Evolutionary conservation across 2,888 invertebrate species (phyloP), one percentile per base, ranked within the genome.

Genomic region (Graphium colonna): DNA sequence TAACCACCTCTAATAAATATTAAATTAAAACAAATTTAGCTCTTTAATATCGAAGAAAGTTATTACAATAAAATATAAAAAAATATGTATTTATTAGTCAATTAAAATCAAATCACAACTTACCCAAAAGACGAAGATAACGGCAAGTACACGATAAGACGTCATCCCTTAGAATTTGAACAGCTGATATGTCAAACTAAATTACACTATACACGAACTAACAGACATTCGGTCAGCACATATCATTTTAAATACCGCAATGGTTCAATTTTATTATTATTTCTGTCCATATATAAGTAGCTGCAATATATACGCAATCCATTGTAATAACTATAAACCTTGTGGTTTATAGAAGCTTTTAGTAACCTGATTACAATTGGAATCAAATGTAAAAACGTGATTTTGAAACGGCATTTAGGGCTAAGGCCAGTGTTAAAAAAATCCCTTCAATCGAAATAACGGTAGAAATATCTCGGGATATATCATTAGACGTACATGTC

Each of bases 141-240:
- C 63, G 70, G 80, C 62, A 70, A 82, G 71, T 58, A 68, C 60
- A 69, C 52, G 69, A 67, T 56, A 77, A 62, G 71, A 53, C 71
- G 67, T 58, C 79, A 82, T 79, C 63, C 63, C 71, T 47, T n/a
- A 17, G 41, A 38, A 47, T 13, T 40, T 59, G 64, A 52, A 66
- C 64, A 68, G 52, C 62, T 50, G 55, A 52, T 60, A 58, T 67
- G 68, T 71, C 65, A 65, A 65, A 61, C 48, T 64, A 68, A 60
- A n/a, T 69, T 68, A 33, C 3, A 3, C 7, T 57, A 63, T 67
- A 65, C 66, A 67, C 44, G 53, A 43, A 53, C 53, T 18, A 43
- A 48, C 53, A 58, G 58, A 60, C 61, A 60, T 65, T 68, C 65
- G 67, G 62, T 65, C 62, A 55, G 42, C 57, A 58, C 62, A 55